phyloP scores from a whole-genome alignment of 1,140 invertebrate species.

The Galleria mellonella region DNA sequence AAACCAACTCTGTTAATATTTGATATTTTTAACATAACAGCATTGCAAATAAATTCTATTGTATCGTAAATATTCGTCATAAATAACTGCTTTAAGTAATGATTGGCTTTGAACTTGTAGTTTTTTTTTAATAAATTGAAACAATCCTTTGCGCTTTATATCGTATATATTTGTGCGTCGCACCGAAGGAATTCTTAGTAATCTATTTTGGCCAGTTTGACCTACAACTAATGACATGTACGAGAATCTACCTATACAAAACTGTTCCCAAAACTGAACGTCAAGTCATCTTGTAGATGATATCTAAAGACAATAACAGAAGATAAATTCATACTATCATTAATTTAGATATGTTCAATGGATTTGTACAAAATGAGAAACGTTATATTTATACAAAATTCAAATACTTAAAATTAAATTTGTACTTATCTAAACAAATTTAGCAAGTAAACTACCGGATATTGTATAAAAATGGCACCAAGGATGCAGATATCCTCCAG shows the following conservation, averaged over 20 bases:
- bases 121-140: too few species aligned
- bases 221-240: constrained; percentile 17
- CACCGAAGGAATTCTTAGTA: not conserved
- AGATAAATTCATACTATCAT: constrained; percentile 9
- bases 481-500: constrained; percentile 21
- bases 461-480: constrained; percentile 24
- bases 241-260: not conserved
- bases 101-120: too few species aligned
- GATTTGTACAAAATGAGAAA: constrained; percentile 29
- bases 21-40: too few species aligned
- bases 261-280: too few species aligned
- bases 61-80: too few species aligned
- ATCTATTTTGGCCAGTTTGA: constrained; percentile 27
- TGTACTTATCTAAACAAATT: constrained; percentile 22
- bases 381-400: constrained; percentile 8
- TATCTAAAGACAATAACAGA: not conserved
- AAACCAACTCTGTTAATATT: too few species aligned
- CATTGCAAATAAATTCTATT: too few species aligned
- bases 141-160: not conserved
- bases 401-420: constrained; percentile 15
- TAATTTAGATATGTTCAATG: constrained; percentile 29
- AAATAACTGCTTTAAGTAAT: too few species aligned
- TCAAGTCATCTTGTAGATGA: not conserved
- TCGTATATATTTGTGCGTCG: not conserved
- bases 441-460: constrained; percentile 25